A percentile compares a stretch with the other conserved stretches of the same genome.
Evolutionary conservation across 2,113 vertebrate genomes (phyloP).

Genomic region (Ptilorrhoa leucosticta): DNA sequence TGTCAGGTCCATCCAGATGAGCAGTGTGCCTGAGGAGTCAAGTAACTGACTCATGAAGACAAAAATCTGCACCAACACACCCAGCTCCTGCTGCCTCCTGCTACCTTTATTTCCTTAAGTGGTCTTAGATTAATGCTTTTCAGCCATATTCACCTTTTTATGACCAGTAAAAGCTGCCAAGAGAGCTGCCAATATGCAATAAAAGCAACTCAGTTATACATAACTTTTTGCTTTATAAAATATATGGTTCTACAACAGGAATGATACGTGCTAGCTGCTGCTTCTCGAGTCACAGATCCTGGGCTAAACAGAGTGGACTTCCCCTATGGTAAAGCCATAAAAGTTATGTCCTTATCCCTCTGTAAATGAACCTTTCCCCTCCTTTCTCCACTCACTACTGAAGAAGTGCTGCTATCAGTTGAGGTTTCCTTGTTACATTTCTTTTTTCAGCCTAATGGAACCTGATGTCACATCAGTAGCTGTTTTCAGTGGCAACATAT

Average conservation of each 20-base stretch:
- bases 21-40: background rate
- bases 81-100: background rate
- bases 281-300: background rate
- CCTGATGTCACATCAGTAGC: background rate
- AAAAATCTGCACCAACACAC: background rate
- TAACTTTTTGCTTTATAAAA: background rate
- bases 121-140: background rate
- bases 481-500: background rate
- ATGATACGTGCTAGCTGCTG: background rate
- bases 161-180: background rate
- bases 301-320: background rate
- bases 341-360: background rate
- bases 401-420: background rate
- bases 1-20: background rate
- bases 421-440: background rate
- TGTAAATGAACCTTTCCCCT: background rate
- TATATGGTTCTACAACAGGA: background rate
- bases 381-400: background rate
- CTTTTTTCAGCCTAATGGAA: slow-evolving; percentile 24
- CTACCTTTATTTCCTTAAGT: background rate
- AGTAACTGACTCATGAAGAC: background rate
- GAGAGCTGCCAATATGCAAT: background rate
- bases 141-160: background rate
- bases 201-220: background rate
- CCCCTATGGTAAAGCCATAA: background rate